A percentile compares a stretch with the other conserved stretches of the same genome.
These are phyloP conservation scores for Diprion similis DNA, from an alignment of 1,140 invertebrate species.

Conservation along the genomic window DNA sequence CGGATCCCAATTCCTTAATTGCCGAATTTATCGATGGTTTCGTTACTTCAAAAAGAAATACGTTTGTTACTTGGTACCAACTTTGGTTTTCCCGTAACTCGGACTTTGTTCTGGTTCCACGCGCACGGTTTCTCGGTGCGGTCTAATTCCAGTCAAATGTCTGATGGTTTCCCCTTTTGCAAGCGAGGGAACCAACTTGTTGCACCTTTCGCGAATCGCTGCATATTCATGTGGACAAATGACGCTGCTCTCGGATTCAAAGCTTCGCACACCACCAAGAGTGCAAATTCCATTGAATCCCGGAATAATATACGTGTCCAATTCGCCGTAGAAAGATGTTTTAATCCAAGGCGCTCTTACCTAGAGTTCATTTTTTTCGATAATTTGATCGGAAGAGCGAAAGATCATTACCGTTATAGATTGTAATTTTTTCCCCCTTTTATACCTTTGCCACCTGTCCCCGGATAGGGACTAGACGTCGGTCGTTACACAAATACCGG, in stretches of 20 bases:
- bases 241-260: conserved; percentile 76
- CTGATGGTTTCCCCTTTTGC: conserved; percentile 68
- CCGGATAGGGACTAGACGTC: conserved; percentile 80
- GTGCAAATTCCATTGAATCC: conserved; percentile 75
- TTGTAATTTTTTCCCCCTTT: conserved; percentile 17
- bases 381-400: conserved; percentile 13
- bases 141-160: conserved; percentile 79
- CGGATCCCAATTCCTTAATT: too few species aligned
- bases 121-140: conserved; percentile 76
- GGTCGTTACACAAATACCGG: conserved; percentile 77
- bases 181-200: conserved; percentile 74
- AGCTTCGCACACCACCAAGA: conserved; percentile 83
- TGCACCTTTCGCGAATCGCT: conserved; percentile 78
- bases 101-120: conserved; percentile 72
- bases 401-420: conserved; percentile 8
- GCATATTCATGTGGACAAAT: conserved; percentile 75
- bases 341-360: conserved; percentile 90
- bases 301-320: conserved; percentile 87
- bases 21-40: too few species aligned
- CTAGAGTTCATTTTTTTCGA: conserved; percentile 52
- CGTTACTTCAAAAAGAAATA: too few species aligned
- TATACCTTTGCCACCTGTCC: conserved; percentile 86
- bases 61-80: background rate
- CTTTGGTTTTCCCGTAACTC: conserved; percentile 24
- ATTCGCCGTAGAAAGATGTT: conserved; percentile 83